Evolutionary conservation across 2,113 vertebrate species (phyloP).

Genomic region (Istiophorus platypterus): DNA sequence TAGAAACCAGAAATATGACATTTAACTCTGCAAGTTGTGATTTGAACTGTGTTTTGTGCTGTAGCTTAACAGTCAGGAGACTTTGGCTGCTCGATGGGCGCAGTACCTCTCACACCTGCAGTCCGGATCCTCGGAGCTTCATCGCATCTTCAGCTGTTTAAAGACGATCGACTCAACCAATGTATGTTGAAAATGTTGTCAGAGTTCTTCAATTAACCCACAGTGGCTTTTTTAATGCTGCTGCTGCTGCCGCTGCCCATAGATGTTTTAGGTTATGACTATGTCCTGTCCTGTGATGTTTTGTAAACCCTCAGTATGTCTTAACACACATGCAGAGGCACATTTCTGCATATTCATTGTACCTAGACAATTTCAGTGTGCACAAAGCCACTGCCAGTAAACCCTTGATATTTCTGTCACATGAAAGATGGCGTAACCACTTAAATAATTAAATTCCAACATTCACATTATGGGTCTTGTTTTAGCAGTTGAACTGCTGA

Average conservation of each 20-base stretch:
- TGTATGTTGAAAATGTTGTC: slow-evolving; percentile 74
- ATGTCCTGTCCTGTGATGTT: slow-evolving; percentile 38
- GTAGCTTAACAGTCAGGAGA: slow-evolving; percentile 78
- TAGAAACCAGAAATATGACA: not conserved
- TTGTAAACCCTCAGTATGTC: slow-evolving; percentile 23
- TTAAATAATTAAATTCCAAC: not conserved
- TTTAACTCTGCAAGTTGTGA: not conserved
- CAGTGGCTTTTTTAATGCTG: not conserved
- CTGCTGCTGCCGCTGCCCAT: not conserved
- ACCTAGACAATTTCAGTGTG: not conserved
- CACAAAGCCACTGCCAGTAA: not conserved
- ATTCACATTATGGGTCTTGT: not conserved
- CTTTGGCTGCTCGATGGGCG: slow-evolving; percentile 86
- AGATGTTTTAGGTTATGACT: slow-evolving; percentile 53
- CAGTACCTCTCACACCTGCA: slow-evolving; percentile 87
- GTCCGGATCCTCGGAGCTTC: slow-evolving; percentile 84
- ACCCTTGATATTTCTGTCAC: not conserved
- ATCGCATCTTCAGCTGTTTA: slow-evolving; percentile 90
- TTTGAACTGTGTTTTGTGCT: not conserved
- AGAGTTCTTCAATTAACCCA: not conserved
- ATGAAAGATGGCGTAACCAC: not conserved
- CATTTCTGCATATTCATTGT: slow-evolving; percentile 11
- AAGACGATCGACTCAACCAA: slow-evolving; percentile 90
- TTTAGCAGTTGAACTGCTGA: not conserved
- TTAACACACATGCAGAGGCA: not conserved